phyloP scores from a whole-genome alignment of 2,113 vertebrate genomes.

The Leptobrachium ailaonicum region DNA sequence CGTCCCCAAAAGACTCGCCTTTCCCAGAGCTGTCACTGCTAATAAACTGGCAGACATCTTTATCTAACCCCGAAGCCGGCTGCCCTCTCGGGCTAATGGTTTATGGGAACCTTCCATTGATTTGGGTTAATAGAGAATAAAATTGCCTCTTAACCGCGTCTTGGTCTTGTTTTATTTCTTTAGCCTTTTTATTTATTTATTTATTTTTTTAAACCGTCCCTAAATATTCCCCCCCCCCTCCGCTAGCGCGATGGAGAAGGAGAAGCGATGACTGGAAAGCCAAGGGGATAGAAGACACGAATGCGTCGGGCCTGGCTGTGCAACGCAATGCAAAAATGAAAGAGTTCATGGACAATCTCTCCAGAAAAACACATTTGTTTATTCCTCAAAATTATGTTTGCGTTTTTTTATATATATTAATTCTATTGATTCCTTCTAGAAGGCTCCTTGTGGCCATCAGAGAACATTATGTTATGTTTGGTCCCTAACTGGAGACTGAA shows the following conservation, averaged over 20 bases:
- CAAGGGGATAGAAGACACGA: not conserved
- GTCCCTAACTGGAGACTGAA: too few species aligned
- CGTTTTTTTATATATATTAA: too few species aligned
- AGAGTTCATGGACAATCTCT: too few species aligned
- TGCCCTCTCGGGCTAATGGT: constrained; percentile 72
- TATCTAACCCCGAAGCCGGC: constrained; percentile 64
- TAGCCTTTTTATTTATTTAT: too few species aligned
- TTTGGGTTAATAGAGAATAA: constrained; percentile 83
- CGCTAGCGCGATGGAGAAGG: not conserved
- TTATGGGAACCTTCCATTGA: constrained; percentile 77
- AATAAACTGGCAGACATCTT: constrained; percentile 69
- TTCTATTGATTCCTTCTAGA: too few species aligned
- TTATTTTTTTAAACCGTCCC: constrained; percentile 64
- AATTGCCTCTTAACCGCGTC: constrained; percentile 78
- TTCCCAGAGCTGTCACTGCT: constrained; percentile 59
- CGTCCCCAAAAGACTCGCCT: constrained; percentile 35
- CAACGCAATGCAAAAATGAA: too few species aligned
- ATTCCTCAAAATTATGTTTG: too few species aligned
- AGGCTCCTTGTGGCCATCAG: too few species aligned
- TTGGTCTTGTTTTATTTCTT: constrained; percentile 55
- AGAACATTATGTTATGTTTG: too few species aligned
- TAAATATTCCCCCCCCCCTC: not conserved
- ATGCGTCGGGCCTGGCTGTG: not conserved
- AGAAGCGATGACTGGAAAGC: not conserved
- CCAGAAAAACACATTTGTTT: too few species aligned